A percentile compares a stretch with the other conserved stretches of the same genome.
These are phyloP conservation scores for Polia nebulosa DNA, from an alignment of 2,888 invertebrate species.

Conservation along the genomic window DNA sequence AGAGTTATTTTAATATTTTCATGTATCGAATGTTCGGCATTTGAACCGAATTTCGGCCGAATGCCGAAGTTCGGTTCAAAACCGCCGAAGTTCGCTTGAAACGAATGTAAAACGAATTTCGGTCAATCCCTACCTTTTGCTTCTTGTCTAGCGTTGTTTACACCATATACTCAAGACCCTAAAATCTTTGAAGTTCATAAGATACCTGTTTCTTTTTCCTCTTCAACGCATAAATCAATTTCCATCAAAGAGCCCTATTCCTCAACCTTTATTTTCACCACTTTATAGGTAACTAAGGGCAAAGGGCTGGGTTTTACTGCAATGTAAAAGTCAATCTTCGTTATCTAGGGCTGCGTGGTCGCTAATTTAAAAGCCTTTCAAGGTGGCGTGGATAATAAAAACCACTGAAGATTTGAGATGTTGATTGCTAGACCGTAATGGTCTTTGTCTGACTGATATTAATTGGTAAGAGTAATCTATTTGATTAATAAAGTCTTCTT, in stretches of 20 bases:
- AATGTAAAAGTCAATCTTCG: slow-evolving; percentile 80
- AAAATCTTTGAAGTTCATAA: neutral
- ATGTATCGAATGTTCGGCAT: too few species aligned
- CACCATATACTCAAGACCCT: neutral
- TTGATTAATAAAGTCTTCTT: neutral
- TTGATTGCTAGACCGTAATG: slow-evolving; percentile 12
- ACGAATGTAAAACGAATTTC: too few species aligned
- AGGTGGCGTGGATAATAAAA: slow-evolving; percentile 59
- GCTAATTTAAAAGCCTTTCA: slow-evolving; percentile 72
- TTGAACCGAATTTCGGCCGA: too few species aligned
- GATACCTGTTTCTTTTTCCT: slow-evolving; percentile 7
- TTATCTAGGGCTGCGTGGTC: slow-evolving; percentile 68
- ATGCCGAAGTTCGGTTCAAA: too few species aligned
- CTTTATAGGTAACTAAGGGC: slow-evolving; percentile 58
- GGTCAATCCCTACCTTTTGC: too few species aligned
- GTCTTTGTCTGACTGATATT: slow-evolving; percentile 8
- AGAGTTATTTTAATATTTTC: too few species aligned
- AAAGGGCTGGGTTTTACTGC: slow-evolving; percentile 70
- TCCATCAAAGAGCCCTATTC: slow-evolving; percentile 53
- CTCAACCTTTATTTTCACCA: slow-evolving; percentile 46
- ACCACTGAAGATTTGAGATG: slow-evolving; percentile 31
- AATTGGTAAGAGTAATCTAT: neutral
- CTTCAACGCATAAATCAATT: slow-evolving; percentile 58
- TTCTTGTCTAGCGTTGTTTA: too few species aligned
- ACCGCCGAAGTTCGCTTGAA: too few species aligned